phyloP scores from a whole-genome alignment of 2,113 vertebrate species.

The Marmota monax region DNA sequence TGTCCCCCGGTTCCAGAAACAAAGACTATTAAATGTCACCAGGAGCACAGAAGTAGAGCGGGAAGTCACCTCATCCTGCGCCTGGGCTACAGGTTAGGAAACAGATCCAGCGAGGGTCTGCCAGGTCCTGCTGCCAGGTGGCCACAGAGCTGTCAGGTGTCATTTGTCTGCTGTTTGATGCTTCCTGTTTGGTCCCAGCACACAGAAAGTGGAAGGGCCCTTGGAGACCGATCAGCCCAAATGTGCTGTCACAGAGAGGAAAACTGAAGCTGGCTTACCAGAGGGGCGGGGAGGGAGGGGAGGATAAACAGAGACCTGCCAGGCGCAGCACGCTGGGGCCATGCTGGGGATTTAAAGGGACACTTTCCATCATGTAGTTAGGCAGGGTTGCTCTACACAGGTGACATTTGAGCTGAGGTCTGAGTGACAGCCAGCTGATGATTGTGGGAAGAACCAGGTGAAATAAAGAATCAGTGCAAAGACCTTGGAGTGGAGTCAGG shows the following conservation, averaged over 20 bases:
- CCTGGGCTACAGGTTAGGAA: background rate
- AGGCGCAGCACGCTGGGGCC: fast-evolving
- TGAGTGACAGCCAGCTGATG: background rate
- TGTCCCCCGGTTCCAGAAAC: background rate
- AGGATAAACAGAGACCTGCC: background rate
- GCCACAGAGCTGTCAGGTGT: fast-evolving
- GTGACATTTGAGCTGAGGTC: background rate
- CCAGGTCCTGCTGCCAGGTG: fast-evolving
- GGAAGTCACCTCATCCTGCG: background rate
- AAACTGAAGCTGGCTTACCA: background rate
- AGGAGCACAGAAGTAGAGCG: background rate
- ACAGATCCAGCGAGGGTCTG: background rate
- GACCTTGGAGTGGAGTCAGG: background rate
- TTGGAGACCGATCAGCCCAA: background rate
- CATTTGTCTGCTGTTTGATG: background rate
- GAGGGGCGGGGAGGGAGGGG: background rate
- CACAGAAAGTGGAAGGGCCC: background rate
- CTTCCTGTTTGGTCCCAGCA: background rate
- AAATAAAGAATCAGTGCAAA: background rate
- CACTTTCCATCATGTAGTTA: fast-evolving
- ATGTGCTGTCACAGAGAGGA: background rate
- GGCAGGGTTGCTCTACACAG: background rate
- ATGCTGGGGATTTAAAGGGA: background rate
- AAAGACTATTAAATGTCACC: background rate
- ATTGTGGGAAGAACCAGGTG: background rate